phyloP scores from a whole-genome alignment of 1,140 invertebrate genomes.

The Drosophila arawakana region DNA sequence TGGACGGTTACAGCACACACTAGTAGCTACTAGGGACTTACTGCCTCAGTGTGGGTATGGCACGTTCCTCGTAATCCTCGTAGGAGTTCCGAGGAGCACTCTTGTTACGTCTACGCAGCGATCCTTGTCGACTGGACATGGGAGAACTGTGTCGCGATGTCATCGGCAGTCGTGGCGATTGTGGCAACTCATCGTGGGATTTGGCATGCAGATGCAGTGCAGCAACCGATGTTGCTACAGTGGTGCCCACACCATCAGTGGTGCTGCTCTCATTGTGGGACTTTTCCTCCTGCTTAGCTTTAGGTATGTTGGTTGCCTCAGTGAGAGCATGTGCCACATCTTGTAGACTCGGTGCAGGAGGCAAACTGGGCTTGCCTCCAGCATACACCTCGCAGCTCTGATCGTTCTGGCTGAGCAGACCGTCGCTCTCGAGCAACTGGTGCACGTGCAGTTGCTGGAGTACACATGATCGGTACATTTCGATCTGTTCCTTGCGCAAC shows the following conservation, averaged over 20 bases:
- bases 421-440: constrained; percentile 92
- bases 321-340: constrained; percentile 80
- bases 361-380: constrained; percentile 75
- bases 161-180: constrained; percentile 75
- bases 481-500: constrained; percentile 94
- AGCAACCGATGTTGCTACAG: constrained; percentile 20
- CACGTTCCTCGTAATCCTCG: constrained; percentile 94
- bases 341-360: constrained; percentile 78
- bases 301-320: constrained; percentile 66
- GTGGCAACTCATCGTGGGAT: constrained; percentile 80
- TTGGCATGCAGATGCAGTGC: constrained; percentile 65
- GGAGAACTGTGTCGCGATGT: constrained; percentile 78
- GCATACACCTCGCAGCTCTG: constrained; percentile 78
- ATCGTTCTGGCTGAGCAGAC: constrained; percentile 86
- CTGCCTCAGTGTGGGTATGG: constrained; percentile 92
- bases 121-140: constrained; percentile 86
- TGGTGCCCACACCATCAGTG: constrained; percentile 30
- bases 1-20: too few species aligned
- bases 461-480: constrained; percentile 89
- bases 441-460: constrained; percentile 90
- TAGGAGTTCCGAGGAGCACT: constrained; percentile 91
- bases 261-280: constrained; percentile 61
- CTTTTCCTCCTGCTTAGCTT: constrained; percentile 64
- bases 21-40: constrained; percentile 84
- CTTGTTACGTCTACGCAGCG: constrained; percentile 89